These are phyloP conservation scores for Poecile montanus DNA, from an alignment of 2,797 vertebrate genomes.

Conservation along the genomic window DNA sequence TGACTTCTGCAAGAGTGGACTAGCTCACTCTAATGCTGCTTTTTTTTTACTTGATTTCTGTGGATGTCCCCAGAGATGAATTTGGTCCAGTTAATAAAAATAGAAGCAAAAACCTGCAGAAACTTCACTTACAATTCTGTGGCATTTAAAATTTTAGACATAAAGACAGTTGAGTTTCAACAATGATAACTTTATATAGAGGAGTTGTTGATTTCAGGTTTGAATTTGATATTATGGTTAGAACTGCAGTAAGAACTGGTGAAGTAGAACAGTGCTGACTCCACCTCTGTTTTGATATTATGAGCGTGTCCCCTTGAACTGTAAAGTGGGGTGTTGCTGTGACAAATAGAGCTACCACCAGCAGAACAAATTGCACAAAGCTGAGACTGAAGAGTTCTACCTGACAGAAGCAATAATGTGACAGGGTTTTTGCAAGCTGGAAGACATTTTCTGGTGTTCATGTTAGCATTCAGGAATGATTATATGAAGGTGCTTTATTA, in stretches of 20 bases:
- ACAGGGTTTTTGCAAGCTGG: background rate
- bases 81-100: background rate
- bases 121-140: background rate
- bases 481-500: too few species aligned
- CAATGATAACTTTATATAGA: background rate
- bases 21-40: background rate
- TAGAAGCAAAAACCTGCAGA: background rate
- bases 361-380: background rate
- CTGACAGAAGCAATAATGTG: background rate
- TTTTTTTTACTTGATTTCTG: background rate
- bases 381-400: background rate
- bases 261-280: background rate
- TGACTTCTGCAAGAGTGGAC: background rate
- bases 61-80: background rate
- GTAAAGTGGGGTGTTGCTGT: background rate
- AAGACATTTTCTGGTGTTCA: background rate
- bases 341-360: background rate
- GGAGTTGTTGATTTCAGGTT: background rate
- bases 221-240: background rate
- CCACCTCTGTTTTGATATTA: background rate
- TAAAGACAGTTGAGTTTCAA: background rate
- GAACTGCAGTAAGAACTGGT: background rate
- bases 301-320: background rate
- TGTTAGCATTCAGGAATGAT: too few species aligned
- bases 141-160: background rate